phyloP scores from a whole-genome alignment of 2,888 invertebrate species.

The Chrysopilus asiliformis region DNA sequence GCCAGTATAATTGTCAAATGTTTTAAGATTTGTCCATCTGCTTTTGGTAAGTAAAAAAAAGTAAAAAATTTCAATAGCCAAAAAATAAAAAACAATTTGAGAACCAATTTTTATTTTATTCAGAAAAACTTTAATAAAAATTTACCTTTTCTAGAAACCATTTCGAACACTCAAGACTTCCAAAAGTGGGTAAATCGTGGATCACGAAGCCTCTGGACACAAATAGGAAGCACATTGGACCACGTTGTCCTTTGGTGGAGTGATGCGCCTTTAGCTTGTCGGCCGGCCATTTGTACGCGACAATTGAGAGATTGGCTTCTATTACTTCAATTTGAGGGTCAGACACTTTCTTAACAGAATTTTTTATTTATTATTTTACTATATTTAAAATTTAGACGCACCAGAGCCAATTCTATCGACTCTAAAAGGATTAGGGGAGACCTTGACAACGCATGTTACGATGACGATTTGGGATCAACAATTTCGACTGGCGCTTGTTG shows the following conservation, averaged over 20 bases:
- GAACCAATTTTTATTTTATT: constrained; percentile 26
- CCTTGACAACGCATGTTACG: constrained; percentile 62
- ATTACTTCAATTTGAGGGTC: constrained; percentile 37
- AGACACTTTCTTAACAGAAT: too few species aligned
- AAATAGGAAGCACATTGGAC: constrained; percentile 65
- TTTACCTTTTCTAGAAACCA: neutral
- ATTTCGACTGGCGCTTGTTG: constrained; percentile 31
- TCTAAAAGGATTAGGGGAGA: constrained; percentile 60
- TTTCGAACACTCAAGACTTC: constrained; percentile 18
- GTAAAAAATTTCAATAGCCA: neutral
- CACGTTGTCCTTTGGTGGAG: constrained; percentile 80
- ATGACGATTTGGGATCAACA: constrained; percentile 70
- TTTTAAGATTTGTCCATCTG: constrained; percentile 15
- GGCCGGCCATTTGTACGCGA: constrained; percentile 48
- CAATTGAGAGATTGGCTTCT: constrained; percentile 46
- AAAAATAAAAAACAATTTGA: too few species aligned
- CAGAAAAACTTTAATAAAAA: neutral
- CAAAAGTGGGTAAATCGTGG: constrained; percentile 27
- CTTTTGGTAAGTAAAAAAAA: constrained; percentile 12
- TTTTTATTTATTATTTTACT: too few species aligned
- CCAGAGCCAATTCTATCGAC: constrained; percentile 57
- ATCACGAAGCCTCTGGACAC: constrained; percentile 52
- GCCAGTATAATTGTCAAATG: constrained; percentile 23
- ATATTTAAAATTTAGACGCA: too few species aligned
- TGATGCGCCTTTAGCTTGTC: constrained; percentile 53